Evolutionary conservation across 2,888 invertebrate species (phyloP), one percentile per base, ranked within the genome.

Genomic region (Trachelus troglodyta): DNA sequence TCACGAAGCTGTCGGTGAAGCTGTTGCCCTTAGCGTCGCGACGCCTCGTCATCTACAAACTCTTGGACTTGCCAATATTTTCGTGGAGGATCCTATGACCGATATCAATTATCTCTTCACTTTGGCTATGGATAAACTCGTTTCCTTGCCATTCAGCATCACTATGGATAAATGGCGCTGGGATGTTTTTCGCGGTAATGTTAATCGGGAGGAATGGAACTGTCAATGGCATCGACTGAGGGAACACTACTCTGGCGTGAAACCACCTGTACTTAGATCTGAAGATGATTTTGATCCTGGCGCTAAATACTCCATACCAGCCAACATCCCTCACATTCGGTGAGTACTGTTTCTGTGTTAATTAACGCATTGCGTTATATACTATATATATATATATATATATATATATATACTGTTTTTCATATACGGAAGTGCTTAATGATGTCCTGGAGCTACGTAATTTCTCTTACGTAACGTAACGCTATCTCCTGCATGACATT

Each of bases 281-380:
- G 97, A 98, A 91, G 93, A 95, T 81, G 97, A 98, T 92, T 98
- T 98, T 89, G 98, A 98, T 90, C 95, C 98, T 75, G 98, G 98
- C 4, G 95, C 98, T 73, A 98, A 98, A 91, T 98, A 97, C 91
- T 98, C 98, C 92, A 94, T 98, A 73, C 96, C 97, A 0, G 97
- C 97, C 76, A 97, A 98, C 92, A 96, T 97, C 81, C 97, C 97
- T 1, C 97, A 97, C 87, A 95, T 97, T 89, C 95, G 97, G 97
- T 97, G 91, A 95, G 96, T 94, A 69, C 75, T 77, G 80, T 80
- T 75, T 78, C 77, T 78, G 81, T 71, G 69, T 78, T 76, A 79
- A 75, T 34, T 34, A 68, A 12, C 6, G 23, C 35, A 15, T 23
- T 34, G 3, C 6, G 0, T 12, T 30, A 11, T 35, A 35, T 35